These are phyloP conservation scores for Drosophila siamana DNA, from an alignment of 2,888 invertebrate species.

Conservation along the genomic window DNA sequence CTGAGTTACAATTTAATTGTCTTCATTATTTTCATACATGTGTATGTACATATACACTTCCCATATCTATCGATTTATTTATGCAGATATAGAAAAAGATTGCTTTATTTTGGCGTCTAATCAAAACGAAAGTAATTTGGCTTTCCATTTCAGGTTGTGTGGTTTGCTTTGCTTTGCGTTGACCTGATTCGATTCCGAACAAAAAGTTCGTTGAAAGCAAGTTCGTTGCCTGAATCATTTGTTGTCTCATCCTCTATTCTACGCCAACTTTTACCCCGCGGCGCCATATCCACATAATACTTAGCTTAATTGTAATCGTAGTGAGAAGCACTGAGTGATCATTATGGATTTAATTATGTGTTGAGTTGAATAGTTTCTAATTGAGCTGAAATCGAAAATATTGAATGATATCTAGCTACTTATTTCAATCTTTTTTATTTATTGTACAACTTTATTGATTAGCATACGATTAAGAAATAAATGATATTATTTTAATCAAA, in stretches of 20 bases:
- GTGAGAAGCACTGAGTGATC: constrained; percentile 20
- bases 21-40: constrained; percentile 25
- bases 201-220: constrained; percentile 29
- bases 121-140: constrained; percentile 76
- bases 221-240: constrained; percentile 52
- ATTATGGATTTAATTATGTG: constrained; percentile 11
- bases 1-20: constrained; percentile 59
- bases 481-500: no score
- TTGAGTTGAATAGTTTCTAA: constrained; percentile 1
- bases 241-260: constrained; percentile 43
- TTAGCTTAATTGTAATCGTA: constrained; percentile 25
- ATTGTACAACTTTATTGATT: no score
- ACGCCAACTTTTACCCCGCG: constrained; percentile 28
- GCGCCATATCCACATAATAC: constrained; percentile 16
- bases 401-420: no score
- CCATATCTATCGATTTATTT: background rate
- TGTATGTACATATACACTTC: background rate
- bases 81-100: constrained; percentile 13
- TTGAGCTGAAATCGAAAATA: no score
- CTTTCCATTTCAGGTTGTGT: constrained; percentile 72
- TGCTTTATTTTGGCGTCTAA: constrained; percentile 36
- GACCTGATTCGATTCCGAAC: constrained; percentile 63
- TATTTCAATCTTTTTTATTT: no score
- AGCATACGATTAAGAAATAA: no score
- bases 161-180: constrained; percentile 29